Percentiles rank a stretch among this genome's conserved stretches.
phyloP scores from a whole-genome alignment of 35 echinoderm and acorn worm genomes.

The Ptychodera flava region DNA sequence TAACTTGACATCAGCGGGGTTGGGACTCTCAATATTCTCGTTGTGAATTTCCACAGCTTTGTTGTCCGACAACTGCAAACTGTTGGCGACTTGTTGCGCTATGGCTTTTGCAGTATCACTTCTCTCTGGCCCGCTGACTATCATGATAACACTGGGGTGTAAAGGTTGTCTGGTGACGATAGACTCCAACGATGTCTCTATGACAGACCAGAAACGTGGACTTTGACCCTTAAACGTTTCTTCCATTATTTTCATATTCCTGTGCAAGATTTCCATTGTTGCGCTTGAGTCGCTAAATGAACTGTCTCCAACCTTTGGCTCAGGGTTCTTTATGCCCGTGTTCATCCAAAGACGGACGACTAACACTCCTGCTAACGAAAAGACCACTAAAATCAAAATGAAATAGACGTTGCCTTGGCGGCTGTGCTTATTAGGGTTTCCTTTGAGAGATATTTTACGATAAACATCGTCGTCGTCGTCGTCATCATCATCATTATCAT shows the following conservation, averaged over 20 bases:
- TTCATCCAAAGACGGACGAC: not conserved
- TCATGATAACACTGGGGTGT: not conserved
- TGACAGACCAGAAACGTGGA: not conserved
- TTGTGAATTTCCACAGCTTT: not conserved
- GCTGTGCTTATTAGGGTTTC: too few species aligned
- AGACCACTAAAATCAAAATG: not conserved
- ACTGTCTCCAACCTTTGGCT: too few species aligned
- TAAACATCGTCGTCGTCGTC: too few species aligned
- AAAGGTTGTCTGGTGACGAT: not conserved
- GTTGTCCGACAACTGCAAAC: not conserved
- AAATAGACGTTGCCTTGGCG: too few species aligned
- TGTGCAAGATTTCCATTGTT: not conserved
- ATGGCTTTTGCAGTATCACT: not conserved
- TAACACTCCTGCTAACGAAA: not conserved
- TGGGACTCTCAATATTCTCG: not conserved
- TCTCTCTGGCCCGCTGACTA: not conserved
- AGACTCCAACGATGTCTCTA: not conserved
- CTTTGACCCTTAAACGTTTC: not conserved
- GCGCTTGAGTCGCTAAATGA: not conserved
- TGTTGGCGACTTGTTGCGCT: not conserved
- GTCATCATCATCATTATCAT: too few species aligned
- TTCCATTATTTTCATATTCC: not conserved
- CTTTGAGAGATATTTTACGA: too few species aligned
- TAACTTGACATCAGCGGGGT: not conserved
- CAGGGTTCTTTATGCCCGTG: too few species aligned